phyloP scores from a whole-genome alignment of 2,888 invertebrate species.

The Rambutsinella grinnellia region DNA sequence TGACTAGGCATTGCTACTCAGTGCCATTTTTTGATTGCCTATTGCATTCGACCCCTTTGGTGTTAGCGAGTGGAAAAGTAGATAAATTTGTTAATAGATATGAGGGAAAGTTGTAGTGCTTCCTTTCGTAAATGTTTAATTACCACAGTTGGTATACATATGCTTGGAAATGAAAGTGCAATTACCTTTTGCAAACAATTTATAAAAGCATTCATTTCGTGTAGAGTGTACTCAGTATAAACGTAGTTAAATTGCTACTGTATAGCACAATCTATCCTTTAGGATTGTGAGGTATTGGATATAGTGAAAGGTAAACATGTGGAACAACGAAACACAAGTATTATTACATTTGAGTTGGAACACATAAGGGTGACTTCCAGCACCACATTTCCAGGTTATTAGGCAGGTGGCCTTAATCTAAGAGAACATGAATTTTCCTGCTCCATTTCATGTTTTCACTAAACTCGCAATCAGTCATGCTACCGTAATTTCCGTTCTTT shows the following conservation, averaged over 20 bases:
- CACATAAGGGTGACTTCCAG: not conserved
- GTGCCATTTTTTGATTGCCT: too few relatives aligned
- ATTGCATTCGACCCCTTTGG: not conserved
- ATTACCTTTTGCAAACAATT: not conserved
- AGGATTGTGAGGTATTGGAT: not conserved
- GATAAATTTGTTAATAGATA: not conserved
- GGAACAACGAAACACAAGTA: not conserved
- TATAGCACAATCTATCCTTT: not conserved
- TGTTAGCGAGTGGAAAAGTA: not conserved
- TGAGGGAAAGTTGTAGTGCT: not conserved
- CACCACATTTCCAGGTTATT: conserved; percentile 39
- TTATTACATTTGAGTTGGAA: not conserved
- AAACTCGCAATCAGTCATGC: conserved; percentile 42
- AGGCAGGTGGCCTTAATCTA: conserved; percentile 45
- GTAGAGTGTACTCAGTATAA: too few relatives aligned
- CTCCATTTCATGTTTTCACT: conserved; percentile 41
- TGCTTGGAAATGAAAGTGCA: too few relatives aligned
- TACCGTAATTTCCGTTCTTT: conserved; percentile 30
- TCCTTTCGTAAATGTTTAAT: conserved; percentile 33
- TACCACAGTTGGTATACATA: conserved; percentile 4
- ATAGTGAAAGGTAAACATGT: not conserved
- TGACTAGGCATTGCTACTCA: conserved; percentile 16
- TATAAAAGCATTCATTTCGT: too few relatives aligned
- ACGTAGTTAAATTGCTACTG: not conserved
- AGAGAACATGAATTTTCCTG: conserved; percentile 42